phyloP scores from a whole-genome alignment of 2,797 vertebrate genomes.

The Helicolenus hilgendorfi region DNA sequence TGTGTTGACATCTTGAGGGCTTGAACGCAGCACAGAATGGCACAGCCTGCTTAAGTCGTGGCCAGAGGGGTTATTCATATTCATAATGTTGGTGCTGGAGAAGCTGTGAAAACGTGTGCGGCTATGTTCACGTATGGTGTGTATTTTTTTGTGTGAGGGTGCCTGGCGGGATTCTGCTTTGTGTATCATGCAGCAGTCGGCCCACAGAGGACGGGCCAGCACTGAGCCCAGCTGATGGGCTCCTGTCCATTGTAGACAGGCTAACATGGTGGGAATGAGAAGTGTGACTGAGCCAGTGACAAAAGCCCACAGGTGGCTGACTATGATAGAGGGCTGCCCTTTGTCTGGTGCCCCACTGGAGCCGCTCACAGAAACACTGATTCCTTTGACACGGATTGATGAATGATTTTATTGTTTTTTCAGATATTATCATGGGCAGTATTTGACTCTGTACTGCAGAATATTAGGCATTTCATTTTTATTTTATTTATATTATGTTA shows the following conservation, averaged over 20 bases:
- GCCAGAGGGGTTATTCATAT: slow-evolving; percentile 82
- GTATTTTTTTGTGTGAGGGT: slow-evolving; percentile 48
- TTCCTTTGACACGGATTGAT: slow-evolving; percentile 47
- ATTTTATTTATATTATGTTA: background rate
- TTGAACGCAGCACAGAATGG: slow-evolving; percentile 68
- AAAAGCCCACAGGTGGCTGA: slow-evolving; percentile 76
- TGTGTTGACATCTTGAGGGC: slow-evolving; percentile 74
- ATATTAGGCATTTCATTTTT: background rate
- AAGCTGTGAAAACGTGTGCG: slow-evolving; percentile 61
- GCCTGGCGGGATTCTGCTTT: slow-evolving; percentile 55
- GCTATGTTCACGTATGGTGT: slow-evolving; percentile 66
- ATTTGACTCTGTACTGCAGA: background rate
- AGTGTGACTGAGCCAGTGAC: slow-evolving; percentile 58
- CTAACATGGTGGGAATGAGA: slow-evolving; percentile 57
- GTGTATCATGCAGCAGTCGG: slow-evolving; percentile 47
- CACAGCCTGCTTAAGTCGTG: slow-evolving; percentile 51
- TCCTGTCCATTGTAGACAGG: slow-evolving; percentile 71
- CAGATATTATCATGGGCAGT: background rate
- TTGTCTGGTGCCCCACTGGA: slow-evolving; percentile 60
- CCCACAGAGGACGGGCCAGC: slow-evolving; percentile 36
- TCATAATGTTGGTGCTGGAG: slow-evolving; percentile 72
- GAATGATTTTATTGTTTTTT: background rate
- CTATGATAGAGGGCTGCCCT: slow-evolving; percentile 77
- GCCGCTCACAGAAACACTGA: slow-evolving; percentile 33
- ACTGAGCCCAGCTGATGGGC: slow-evolving; percentile 75